Conservation (phyloP, 2,797 vertebrate species). For the Enteromius anoplus region DNA sequence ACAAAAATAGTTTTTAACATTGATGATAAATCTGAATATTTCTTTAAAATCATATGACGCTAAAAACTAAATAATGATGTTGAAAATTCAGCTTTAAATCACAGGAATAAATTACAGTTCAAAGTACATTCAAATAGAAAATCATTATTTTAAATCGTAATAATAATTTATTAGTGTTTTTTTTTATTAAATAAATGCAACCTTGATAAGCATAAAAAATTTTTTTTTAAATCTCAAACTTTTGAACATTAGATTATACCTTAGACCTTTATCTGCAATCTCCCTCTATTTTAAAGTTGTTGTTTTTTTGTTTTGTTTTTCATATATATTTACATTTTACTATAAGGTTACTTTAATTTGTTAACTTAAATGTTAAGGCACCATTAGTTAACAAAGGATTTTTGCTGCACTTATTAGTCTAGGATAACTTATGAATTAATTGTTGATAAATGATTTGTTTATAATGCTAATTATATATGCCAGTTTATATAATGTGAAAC, state of each 20-base stretch:
- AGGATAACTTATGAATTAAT: background rate
- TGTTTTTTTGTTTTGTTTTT: background rate
- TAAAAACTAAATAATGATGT: background rate
- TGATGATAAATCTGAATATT: background rate
- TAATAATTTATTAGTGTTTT: background rate
- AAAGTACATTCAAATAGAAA: background rate
- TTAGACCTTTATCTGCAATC: background rate
- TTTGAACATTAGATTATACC: background rate
- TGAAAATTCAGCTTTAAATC: background rate
- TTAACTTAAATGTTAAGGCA: background rate
- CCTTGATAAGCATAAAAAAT: background rate
- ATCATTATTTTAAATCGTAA: background rate
- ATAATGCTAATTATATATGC: background rate
- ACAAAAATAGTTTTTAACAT: background rate
- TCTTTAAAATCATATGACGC: background rate
- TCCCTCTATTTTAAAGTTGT: background rate
- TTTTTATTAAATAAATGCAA: background rate
- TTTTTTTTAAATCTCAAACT: too few species aligned
- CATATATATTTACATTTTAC: background rate
- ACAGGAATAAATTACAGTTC: background rate
- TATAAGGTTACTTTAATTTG: background rate
- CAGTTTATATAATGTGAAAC: background rate
- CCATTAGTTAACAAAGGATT: background rate
- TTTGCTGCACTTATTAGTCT: background rate
- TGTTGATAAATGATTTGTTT: background rate